Conservation (phyloP, 2,113 vertebrate species). For the Heteronetta atricapilla region DNA sequence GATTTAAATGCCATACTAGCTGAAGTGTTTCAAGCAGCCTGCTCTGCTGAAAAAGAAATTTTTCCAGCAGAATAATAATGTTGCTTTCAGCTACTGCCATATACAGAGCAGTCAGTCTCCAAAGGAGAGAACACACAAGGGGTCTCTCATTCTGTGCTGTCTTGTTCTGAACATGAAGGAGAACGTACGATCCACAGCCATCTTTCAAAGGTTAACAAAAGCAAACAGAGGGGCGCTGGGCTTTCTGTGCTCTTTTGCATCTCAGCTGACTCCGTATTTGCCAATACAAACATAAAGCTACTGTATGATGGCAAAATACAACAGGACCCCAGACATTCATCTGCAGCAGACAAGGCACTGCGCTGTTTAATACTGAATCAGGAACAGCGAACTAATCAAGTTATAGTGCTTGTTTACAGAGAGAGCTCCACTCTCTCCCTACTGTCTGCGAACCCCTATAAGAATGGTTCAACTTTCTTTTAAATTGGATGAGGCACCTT, state of each 20-base stretch:
- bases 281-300: background rate
- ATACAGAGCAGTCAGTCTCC: background rate
- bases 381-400: background rate
- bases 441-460: background rate
- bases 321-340: background rate
- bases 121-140: background rate
- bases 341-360: background rate
- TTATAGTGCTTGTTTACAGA: background rate
- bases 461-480: background rate
- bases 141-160: background rate
- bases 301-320: background rate
- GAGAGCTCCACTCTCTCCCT: background rate
- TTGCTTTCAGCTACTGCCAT: background rate
- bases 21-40: background rate
- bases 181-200: rapidly evolving
- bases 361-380: background rate
- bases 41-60: background rate
- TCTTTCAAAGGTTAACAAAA: background rate
- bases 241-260: background rate
- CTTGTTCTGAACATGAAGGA: background rate
- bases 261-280: background rate
- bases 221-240: background rate
- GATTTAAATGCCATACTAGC: background rate
- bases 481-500: background rate
- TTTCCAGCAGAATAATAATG: background rate